Base-by-base conservation (phyloP, 1,140 invertebrate species). In the Paramacrobiotus metropolitanus region DNA sequence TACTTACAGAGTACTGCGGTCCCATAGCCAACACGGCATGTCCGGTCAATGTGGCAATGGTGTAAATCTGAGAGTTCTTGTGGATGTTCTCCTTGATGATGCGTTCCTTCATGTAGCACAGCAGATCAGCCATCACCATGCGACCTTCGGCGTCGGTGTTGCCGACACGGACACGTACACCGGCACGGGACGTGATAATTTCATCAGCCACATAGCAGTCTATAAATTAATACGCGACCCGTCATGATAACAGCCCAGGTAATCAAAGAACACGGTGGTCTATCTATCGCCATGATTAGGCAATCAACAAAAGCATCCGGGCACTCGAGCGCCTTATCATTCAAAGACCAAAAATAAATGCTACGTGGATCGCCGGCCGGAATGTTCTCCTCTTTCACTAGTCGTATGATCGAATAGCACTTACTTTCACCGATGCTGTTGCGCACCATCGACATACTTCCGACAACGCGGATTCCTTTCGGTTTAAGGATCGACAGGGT, bases 101-200 rank as follows among this genome's bases (percentile, higher is more conserved):
- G 69, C 78, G 77, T 71, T 79, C 78, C 64, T 76, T 76, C 62
- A 73, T 70, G 29, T 70, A 65, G 68, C 83, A 92, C 2, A 97
- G 76, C 2, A 86, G 82, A 76, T 96, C 93, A 20, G 87, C 83
- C 89, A 97, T 94, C 4, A 85, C 86, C 79, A 95, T 83, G 29
- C 92, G 75, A 0, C 92, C 92, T 75, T 96, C 92, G 44, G 91
- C 89, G 75, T 96, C 92, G 4, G 92, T 95, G 69, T 96, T 95
- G 1, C 83, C 84, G 60, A 97, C 79, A 61, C 90, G 77, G 4
- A 78, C 67, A 34, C 78, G 78, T n/a, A 82, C 81, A 2, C 88
- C 87, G 45, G 88, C 85, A 63, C 86, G 79, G 0, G 87, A 83
- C 2, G 83, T 82, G 59, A 96, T 81, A 21, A 94, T 77, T 73